Percentiles rank a stretch among this genome's conserved stretches.
Evolutionary conservation across 1,140 invertebrate genomes (phyloP).

Genomic region (Drosophila sechellia): DNA sequence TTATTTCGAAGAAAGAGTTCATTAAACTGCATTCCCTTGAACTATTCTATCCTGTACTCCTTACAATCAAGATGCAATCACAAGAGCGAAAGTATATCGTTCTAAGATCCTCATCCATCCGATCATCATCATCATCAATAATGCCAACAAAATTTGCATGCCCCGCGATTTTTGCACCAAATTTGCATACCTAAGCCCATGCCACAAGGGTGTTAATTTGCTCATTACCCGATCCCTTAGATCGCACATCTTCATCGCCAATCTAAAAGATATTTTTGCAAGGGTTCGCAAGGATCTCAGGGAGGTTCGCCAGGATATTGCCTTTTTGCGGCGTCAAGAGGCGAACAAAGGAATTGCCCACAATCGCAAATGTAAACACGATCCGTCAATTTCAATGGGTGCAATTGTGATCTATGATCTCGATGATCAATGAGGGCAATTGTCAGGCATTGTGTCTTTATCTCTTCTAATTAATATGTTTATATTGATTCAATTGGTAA

Average conservation of each 20-base stretch:
- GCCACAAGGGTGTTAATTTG: conserved; percentile 64
- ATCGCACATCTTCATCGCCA: conserved; percentile 51
- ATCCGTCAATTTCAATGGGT: conserved; percentile 49
- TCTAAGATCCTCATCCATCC: background rate
- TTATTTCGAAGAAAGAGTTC: conserved; percentile 14
- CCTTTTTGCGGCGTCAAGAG: conserved; percentile 60
- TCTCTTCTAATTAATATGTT: background rate
- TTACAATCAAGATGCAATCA: conserved; percentile 47
- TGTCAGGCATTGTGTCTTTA: conserved; percentile 9
- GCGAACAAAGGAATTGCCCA: conserved; percentile 56
- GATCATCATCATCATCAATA: conserved; percentile 55
- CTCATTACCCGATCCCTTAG: conserved; percentile 58
- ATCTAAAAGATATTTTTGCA: conserved; percentile 37
- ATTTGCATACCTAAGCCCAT: conserved; percentile 48
- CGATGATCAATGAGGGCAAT: conserved; percentile 38
- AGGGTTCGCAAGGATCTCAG: conserved; percentile 24
- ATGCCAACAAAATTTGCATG: conserved; percentile 53
- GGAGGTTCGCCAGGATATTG: conserved; percentile 10
- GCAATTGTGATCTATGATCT: conserved; percentile 35
- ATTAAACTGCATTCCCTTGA: conserved; percentile 35
- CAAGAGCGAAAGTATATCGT: conserved; percentile 29
- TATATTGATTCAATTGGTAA: background rate
- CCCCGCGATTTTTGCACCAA: conserved; percentile 10
- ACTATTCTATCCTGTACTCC: background rate
- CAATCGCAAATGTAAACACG: conserved; percentile 68